Evolutionary conservation across 1,140 invertebrate genomes (phyloP).

Genomic region (Pseudoatta argentina): DNA sequence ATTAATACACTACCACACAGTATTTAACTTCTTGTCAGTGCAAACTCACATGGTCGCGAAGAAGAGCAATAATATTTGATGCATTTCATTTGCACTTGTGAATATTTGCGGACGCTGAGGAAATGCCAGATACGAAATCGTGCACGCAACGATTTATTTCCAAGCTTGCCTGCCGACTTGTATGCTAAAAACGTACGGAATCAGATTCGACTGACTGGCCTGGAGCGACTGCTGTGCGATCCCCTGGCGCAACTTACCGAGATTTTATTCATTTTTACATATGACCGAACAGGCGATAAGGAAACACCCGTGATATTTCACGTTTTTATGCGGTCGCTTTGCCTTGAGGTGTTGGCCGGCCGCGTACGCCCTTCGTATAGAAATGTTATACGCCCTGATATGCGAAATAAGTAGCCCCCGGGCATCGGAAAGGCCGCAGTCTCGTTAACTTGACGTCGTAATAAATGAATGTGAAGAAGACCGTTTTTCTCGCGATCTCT

Average conservation of each 20-base stretch:
- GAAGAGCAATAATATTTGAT: neutral
- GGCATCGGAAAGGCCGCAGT: slow-evolving; percentile 67
- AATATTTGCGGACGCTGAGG: neutral
- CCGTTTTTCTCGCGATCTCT: slow-evolving; percentile 24
- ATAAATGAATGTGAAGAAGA: slow-evolving; percentile 52
- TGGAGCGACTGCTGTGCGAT: slow-evolving; percentile 73
- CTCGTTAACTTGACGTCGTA: slow-evolving; percentile 73
- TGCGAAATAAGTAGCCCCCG: slow-evolving; percentile 79
- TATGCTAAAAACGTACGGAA: slow-evolving; percentile 69
- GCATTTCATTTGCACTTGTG: neutral
- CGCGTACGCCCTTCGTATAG: slow-evolving; percentile 66
- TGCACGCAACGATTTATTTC: slow-evolving; percentile 60
- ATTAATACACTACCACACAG: neutral
- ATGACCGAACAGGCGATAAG: slow-evolving; percentile 80
- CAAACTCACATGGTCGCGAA: neutral
- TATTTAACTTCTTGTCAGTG: neutral
- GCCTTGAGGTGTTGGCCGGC: slow-evolving; percentile 82
- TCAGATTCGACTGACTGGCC: slow-evolving; percentile 74
- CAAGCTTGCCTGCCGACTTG: slow-evolving; percentile 56
- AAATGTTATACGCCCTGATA: slow-evolving; percentile 77
- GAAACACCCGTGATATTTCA: slow-evolving; percentile 81
- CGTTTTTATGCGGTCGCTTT: slow-evolving; percentile 80
- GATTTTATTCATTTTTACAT: slow-evolving; percentile 85
- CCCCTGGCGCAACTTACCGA: slow-evolving; percentile 82
- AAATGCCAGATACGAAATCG: neutral